Evolutionary conservation across 30 jellyfish, hydroid and myxozoan species (phyloP).

Genomic region (Hydractinia echinata): DNA sequence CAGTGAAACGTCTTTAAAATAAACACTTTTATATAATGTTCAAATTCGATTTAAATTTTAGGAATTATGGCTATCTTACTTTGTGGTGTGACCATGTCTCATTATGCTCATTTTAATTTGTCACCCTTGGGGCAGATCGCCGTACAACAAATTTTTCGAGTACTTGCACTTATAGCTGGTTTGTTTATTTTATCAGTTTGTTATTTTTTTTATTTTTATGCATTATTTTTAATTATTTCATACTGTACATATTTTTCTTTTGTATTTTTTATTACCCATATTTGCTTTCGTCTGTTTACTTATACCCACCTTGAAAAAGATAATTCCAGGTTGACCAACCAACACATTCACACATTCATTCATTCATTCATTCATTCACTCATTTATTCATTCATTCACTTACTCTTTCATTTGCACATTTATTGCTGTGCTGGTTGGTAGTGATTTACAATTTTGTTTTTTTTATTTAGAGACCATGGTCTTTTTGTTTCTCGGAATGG

Average conservation of each 20-base stretch:
- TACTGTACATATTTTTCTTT: no score
- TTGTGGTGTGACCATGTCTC: slow-evolving; percentile 95
- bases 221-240: background rate
- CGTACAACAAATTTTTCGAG: slow-evolving; percentile 77
- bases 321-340: no score
- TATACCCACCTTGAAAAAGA: no score
- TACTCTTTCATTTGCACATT: no score
- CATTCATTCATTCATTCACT: no score
- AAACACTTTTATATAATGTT: background rate
- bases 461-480: slow-evolving; percentile 64
- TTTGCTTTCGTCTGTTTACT: no score
- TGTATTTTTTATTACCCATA: no score
- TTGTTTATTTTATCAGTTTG: background rate
- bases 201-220: background rate
- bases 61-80: slow-evolving; percentile 89
- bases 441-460: background rate
- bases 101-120: slow-evolving; percentile 79
- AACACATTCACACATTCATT: no score
- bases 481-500: slow-evolving; percentile 77
- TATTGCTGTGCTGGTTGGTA: slow-evolving; percentile 1
- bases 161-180: slow-evolving; percentile 83
- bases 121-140: slow-evolving; percentile 86
- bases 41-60: background rate
- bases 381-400: no score
- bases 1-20: no score